Percentiles rank a stretch among this genome's conserved stretches.
Evolutionary conservation across 37 sponge, comb jelly and placozoan species (phyloP).

Genomic region (Aphrocallistes beatrix): DNA sequence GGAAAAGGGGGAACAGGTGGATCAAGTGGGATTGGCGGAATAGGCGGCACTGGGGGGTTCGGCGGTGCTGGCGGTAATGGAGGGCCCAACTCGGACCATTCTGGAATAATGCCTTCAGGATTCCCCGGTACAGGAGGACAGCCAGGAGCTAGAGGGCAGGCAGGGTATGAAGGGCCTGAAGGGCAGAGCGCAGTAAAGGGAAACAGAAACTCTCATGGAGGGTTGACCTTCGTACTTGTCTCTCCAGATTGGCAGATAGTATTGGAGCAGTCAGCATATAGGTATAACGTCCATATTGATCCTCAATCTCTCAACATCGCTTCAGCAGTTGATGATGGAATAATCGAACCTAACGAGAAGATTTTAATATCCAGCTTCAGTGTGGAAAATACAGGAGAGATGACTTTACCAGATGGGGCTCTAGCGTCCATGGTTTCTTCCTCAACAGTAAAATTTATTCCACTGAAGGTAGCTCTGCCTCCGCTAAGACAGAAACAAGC

Average conservation of each 20-base stretch:
- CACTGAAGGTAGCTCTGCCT: constrained; percentile 42
- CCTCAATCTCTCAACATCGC: constrained; percentile 4
- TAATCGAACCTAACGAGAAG: constrained; percentile 68
- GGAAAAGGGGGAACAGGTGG: constrained; percentile 27
- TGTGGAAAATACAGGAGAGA: constrained; percentile 40
- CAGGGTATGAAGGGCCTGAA: constrained; percentile 38
- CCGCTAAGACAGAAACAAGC: constrained; percentile 25
- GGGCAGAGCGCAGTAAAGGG: constrained; percentile 34
- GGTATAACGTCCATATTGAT: constrained; percentile 47
- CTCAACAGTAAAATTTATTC: constrained; percentile 47
- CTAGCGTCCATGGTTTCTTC: constrained; percentile 40
- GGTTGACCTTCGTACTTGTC: constrained; percentile 39
- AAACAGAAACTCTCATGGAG: constrained; percentile 32
- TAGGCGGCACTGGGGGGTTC: constrained; percentile 20
- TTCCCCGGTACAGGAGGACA: constrained; percentile 35
- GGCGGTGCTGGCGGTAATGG: constrained; percentile 29
- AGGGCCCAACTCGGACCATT: constrained; percentile 9
- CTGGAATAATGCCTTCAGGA: background rate
- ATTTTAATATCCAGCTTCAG: constrained; percentile 37
- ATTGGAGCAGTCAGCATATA: constrained; percentile 33
- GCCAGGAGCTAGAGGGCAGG: constrained; percentile 43
- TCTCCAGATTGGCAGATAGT: constrained; percentile 31
- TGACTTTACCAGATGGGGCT: constrained; percentile 49
- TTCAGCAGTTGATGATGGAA: constrained; percentile 67
- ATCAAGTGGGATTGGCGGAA: constrained; percentile 20